Base-by-base conservation (phyloP, 2,797 vertebrate genomes). In the Eupleurogrammus muticus region DNA sequence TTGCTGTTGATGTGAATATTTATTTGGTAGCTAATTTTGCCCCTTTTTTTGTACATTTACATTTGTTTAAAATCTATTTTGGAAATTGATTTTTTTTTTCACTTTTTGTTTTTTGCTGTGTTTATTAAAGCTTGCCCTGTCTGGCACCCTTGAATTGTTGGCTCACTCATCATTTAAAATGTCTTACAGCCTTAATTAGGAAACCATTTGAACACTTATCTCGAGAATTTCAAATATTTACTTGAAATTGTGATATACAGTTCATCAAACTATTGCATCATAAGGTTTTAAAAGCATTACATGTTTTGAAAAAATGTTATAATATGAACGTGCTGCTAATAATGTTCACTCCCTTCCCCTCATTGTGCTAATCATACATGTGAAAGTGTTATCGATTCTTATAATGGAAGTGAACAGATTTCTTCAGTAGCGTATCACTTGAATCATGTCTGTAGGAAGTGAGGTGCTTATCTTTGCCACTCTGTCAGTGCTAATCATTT, bases 91-190 rank as follows among this genome's bases (percentile, higher is more conserved):
- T 69, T 62, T 59, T 73, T 44, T 61, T 62, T 59, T 62, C 70
- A 49, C 71, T 80, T 35, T 17, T 28, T 59, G 49, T 35, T 44
- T 70, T 84, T 84, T 87, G 86, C 93, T 51, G 86, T 91, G 84
- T 90, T 91, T 77, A 94, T 93, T 94, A 92, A 94, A 94, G 89
- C 91, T 93, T 89, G 91, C 90, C 92, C 79, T 86, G 77, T 91
- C 77, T 35, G 89, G 90, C 89, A 89, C 78, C 65, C 57, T 86
- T 79, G 48, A 74, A n/a, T 56, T 24, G 8, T 34, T 64, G n/a
- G 9, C 28, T 61, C n/a, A 52, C 12, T 2, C 58, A 8, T 81
- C 10, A 20, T 75, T 77, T 62, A 4, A 64, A 40, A 40, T 14
- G 16, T 42, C 14, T 42, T 42, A 42, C 38, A 16, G 14, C 5